Conservation (phyloP, 1,140 invertebrate genomes). For the Episyrphus balteatus region DNA sequence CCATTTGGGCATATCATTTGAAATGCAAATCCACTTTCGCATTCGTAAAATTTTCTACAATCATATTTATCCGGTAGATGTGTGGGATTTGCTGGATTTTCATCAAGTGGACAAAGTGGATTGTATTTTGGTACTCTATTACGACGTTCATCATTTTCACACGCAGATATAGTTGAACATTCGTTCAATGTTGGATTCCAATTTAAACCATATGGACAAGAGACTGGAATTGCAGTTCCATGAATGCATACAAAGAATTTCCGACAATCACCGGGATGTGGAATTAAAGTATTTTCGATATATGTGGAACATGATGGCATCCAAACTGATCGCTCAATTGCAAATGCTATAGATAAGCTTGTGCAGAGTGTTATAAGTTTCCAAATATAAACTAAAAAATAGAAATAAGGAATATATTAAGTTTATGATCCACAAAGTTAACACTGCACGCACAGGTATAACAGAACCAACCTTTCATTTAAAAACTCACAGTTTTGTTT, state of each 20-base stretch:
- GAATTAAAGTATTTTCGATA: background rate
- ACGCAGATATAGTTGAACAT: background rate
- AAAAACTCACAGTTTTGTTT: no score
- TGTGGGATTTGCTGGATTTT: slow-evolving; percentile 8
- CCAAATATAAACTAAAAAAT: background rate
- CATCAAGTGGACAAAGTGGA: slow-evolving; percentile 11
- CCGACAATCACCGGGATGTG: background rate
- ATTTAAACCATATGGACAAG: background rate
- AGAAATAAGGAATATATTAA: background rate
- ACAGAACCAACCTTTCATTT: no score
- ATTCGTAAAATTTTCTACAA: slow-evolving; percentile 19
- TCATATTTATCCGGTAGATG: slow-evolving; percentile 19
- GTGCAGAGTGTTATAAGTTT: background rate
- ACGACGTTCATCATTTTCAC: background rate
- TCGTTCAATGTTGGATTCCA: background rate
- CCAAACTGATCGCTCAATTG: slow-evolving; percentile 6
- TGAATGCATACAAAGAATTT: background rate
- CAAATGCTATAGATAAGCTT: slow-evolving; percentile 8
- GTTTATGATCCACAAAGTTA: background rate
- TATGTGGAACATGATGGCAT: background rate
- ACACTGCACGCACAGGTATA: background rate
- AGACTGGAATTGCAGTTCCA: background rate
- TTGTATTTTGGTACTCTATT: background rate
- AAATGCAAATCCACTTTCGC: slow-evolving; percentile 7
- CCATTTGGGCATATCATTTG: slow-evolving; percentile 8